These are phyloP conservation scores for Atta cephalotes DNA, from an alignment of 1,140 invertebrate species.

Conservation along the genomic window DNA sequence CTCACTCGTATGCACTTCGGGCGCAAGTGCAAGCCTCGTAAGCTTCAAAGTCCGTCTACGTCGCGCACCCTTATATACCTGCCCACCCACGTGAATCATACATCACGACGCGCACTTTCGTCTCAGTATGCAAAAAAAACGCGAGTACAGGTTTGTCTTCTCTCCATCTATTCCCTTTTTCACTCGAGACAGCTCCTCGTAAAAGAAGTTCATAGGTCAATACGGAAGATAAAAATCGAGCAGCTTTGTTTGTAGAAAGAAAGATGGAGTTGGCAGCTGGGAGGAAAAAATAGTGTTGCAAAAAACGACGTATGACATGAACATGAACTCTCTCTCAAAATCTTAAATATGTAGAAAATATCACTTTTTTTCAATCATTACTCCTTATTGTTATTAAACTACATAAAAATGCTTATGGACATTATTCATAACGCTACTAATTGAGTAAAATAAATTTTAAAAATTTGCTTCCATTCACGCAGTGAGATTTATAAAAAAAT, in stretches of 20 bases:
- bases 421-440: neutral
- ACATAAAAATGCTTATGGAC: neutral
- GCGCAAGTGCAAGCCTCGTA: constrained; percentile 70
- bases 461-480: neutral
- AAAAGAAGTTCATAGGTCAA: constrained; percentile 37
- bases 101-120: constrained; percentile 68
- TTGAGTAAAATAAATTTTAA: neutral
- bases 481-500: neutral
- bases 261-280: neutral
- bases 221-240: constrained; percentile 24
- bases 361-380: neutral
- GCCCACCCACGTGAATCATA: constrained; percentile 71
- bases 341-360: neutral
- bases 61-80: constrained; percentile 69
- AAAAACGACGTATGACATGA: neutral
- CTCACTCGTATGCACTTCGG: constrained; percentile 68
- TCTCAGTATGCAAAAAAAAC: constrained; percentile 53
- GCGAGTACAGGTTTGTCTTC: constrained; percentile 1
- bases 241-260: neutral
- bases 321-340: neutral
- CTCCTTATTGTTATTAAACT: neutral
- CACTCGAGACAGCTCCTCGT: neutral
- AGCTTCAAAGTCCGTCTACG: constrained; percentile 67
- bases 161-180: neutral
- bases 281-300: neutral